phyloP scores from a whole-genome alignment of 2,888 invertebrate genomes.

The Mayetiola destructor region DNA sequence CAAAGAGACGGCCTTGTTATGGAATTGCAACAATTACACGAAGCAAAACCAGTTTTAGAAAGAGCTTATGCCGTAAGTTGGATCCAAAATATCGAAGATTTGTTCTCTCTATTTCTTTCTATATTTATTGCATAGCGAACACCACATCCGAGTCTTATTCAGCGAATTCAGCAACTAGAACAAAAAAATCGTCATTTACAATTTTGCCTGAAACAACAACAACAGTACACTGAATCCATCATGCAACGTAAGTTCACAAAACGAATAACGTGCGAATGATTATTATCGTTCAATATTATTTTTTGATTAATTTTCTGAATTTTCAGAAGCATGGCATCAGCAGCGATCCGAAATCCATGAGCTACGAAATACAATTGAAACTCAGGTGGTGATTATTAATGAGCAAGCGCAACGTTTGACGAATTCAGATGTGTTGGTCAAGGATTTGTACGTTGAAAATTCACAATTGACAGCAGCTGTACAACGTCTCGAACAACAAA shows the following conservation, averaged over 20 bases:
- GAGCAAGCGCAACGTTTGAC: constrained; percentile 51
- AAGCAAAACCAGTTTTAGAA: constrained; percentile 34
- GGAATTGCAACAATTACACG: constrained; percentile 36
- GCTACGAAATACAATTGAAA: constrained; percentile 38
- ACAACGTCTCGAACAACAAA: constrained; percentile 33
- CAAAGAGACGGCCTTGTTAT: constrained; percentile 35
- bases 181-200: constrained; percentile 47
- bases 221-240: constrained; percentile 46
- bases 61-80: constrained; percentile 34
- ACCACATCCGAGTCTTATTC: constrained; percentile 33
- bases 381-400: constrained; percentile 36
- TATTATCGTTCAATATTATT: not conserved
- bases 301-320: not conserved
- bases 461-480: constrained; percentile 54
- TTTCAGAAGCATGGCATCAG: constrained; percentile 33
- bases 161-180: constrained; percentile 40
- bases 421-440: constrained; percentile 59
- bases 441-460: constrained; percentile 75
- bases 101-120: not conserved
- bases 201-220: constrained; percentile 46
- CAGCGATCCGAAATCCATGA: constrained; percentile 35
- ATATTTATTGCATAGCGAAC: constrained; percentile 26
- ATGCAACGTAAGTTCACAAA: constrained; percentile 45
- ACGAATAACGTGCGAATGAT: not conserved
- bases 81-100: not conserved